Conservation (phyloP, 2,113 vertebrate genomes). For the Lagopus leucura region DNA sequence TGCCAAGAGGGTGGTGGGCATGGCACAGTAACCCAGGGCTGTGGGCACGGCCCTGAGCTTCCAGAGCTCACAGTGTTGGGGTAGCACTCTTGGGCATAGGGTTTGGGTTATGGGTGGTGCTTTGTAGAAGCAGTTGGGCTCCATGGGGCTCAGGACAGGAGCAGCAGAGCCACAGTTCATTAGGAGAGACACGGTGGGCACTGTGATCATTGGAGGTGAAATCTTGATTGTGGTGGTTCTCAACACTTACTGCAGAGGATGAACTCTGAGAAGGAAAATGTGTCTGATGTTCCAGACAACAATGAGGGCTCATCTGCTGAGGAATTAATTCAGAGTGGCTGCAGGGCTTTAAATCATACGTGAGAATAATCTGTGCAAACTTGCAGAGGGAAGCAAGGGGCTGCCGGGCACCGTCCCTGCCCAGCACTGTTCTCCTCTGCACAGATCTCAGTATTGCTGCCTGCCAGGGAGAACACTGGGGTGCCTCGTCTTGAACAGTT, state of each 20-base stretch:
- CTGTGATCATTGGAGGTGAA: background rate
- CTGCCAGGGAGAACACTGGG: background rate
- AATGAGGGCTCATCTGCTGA: background rate
- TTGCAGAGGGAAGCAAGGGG: background rate
- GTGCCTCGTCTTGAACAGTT: constrained; percentile 5
- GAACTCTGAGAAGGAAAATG: background rate
- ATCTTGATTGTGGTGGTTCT: background rate
- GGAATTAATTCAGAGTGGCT: background rate
- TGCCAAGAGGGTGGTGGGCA: too few species aligned
- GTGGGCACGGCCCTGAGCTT: too few species aligned
- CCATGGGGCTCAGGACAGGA: background rate
- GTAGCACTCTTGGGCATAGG: background rate
- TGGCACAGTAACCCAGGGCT: too few species aligned
- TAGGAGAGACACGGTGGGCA: background rate
- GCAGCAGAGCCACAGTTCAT: background rate
- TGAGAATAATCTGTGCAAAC: background rate
- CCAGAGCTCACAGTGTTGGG: too few species aligned
- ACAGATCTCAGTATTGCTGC: background rate
- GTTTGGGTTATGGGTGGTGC: background rate
- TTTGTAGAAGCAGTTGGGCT: background rate
- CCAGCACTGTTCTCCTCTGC: background rate
- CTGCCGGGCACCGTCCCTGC: background rate
- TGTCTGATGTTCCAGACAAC: background rate
- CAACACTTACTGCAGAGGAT: too few species aligned
- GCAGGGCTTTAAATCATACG: rapidly evolving